Conservation (phyloP, 2,797 vertebrate genomes). For the Aldrovandia affinis region DNA sequence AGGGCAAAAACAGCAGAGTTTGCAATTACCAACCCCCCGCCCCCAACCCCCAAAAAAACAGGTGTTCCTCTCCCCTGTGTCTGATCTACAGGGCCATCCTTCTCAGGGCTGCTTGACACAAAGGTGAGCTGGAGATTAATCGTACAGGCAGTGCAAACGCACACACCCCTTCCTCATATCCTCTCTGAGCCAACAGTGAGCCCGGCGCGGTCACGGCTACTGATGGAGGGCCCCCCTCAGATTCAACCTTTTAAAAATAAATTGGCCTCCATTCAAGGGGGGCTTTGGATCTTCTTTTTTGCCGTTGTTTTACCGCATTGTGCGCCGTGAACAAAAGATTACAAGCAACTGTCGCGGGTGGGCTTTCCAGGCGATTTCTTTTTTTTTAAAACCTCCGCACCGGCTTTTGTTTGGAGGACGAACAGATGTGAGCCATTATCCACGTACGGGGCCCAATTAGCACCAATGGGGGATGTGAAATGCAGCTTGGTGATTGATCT, state of each 20-base stretch:
- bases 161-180: neutral
- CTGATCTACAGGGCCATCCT: neutral
- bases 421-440: slow-evolving; percentile 32
- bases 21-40: no score
- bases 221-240: neutral
- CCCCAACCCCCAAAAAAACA: neutral
- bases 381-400: slow-evolving; percentile 10
- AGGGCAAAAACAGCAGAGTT: no score
- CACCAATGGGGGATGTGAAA: neutral
- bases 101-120: neutral
- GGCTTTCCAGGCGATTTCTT: neutral
- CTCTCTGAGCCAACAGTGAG: neutral
- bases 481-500: slow-evolving; percentile 30
- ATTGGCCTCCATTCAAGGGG: neutral
- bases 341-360: neutral
- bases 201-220: neutral
- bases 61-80: neutral
- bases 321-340: neutral
- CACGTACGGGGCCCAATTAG: slow-evolving; percentile 11
- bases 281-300: slow-evolving; percentile 1
- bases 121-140: neutral
- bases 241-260: neutral
- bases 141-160: neutral
- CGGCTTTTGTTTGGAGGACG: slow-evolving; percentile 24
- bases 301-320: neutral